Conservation (phyloP, 2,797 vertebrate species). For the Lithobates pipiens region DNA sequence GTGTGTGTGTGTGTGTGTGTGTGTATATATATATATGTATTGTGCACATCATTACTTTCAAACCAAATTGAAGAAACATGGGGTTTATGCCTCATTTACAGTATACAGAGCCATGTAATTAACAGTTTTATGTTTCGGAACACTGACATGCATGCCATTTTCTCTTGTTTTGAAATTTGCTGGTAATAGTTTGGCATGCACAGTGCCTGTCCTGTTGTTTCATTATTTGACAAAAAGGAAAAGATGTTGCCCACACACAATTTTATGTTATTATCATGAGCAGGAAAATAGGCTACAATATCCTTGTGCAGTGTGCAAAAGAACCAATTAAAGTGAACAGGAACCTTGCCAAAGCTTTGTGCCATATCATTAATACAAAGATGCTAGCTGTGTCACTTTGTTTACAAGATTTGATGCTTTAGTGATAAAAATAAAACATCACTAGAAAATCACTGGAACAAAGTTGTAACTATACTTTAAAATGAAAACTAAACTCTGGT, state of each 20-base stretch:
- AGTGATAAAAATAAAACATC: neutral
- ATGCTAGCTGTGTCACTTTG: neutral
- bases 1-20: no score
- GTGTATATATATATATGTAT: no score
- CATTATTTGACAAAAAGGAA: neutral
- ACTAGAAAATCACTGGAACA: neutral
- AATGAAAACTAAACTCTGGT: no score
- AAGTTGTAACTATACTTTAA: neutral
- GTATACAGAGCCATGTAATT: neutral
- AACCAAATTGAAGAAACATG: neutral
- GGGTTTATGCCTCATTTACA: neutral
- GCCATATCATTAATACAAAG: neutral
- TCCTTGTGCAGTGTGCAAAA: neutral
- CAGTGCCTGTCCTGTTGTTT: neutral
- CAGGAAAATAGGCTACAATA: neutral
- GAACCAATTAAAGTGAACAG: neutral
- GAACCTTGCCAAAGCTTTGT: constrained; percentile 1
- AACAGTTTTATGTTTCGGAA: neutral
- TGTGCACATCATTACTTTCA: neutral
- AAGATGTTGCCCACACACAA: neutral
- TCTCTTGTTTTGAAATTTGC: neutral
- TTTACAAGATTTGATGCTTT: neutral
- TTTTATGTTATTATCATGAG: neutral
- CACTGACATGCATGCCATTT: neutral
- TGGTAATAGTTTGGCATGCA: neutral